Base-by-base conservation (phyloP, 2,797 vertebrate species). In the Epinephelus malabaricus region DNA sequence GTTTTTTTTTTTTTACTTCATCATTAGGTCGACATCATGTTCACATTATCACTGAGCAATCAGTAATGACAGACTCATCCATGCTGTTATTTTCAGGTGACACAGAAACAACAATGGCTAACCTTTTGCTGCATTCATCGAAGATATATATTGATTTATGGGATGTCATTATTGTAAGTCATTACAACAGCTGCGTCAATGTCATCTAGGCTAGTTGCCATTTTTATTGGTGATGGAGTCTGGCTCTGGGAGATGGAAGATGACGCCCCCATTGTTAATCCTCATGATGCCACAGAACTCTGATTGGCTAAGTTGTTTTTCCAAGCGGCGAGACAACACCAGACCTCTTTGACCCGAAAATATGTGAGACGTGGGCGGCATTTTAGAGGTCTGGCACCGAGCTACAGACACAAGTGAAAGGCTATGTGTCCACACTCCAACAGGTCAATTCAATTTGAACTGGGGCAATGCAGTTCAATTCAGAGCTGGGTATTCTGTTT, bases 401-500 rank as follows among this genome's bases (percentile, higher is more conserved):
- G n/a, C 19, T 73, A 14, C 21, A 60, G 18, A 61, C 46, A 19
- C 6, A 12, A 69, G 46, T 64, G 38, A 68, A 69, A 79, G 73
- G 30, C 43, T 71, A 1, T 13, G 19, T 27, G 13, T 79, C 45
- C 25, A 47, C 61, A 51, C 55, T 58, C 53, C 34, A 47, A 51
- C 10, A 38, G 63, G 38, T 68, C 50, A 68, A 27, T 59, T 82
- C 25, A 62, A 62, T 69, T 69, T 69, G 67, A 58, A 58, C 67
- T 27, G 5, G 53, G 67, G 18, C 4, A 46, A 46, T 55, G 14
- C 62, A 50, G 69, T 40, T 51, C 38, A 60, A 14, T 34, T 79
- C 23, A 65, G 47, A 54, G 23, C 19, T 50, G 21, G 46, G n/a
- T 47, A 23, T 30, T 50, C 19, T 51, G 13, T 47, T 30, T 43